A percentile compares a stretch with the other conserved stretches of the same genome.
These are phyloP conservation scores for Halocynthia roretzi DNA, from an alignment of 23 tunicate species.

Conservation along the genomic window DNA sequence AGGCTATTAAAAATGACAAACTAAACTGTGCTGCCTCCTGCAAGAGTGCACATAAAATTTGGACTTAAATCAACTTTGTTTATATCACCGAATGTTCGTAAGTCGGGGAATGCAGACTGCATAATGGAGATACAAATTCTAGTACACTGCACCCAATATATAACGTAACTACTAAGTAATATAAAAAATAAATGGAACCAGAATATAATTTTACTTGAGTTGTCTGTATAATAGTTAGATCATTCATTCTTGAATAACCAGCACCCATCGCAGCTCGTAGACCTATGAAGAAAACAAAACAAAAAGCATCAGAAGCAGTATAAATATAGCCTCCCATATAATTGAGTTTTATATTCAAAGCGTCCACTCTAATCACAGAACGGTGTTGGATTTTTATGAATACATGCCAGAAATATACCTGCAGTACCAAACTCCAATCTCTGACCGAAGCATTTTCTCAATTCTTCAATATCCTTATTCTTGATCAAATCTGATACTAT, in stretches of 20 bases:
- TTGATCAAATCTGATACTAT: slow-evolving; percentile 30
- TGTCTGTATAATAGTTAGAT: slow-evolving; percentile 93
- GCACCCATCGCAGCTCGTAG: slow-evolving; percentile 94
- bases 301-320: neutral
- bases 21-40: no score
- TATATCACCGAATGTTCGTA: neutral
- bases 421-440: slow-evolving; percentile 98
- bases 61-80: neutral
- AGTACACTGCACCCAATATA: neutral
- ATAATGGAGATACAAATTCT: neutral
- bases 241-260: slow-evolving; percentile 93
- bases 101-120: neutral
- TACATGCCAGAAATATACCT: slow-evolving; percentile 24
- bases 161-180: neutral
- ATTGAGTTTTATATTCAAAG: no score
- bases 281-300: slow-evolving; percentile 27
- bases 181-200: neutral
- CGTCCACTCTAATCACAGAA: no score
- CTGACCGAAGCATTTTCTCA: slow-evolving; percentile 46
- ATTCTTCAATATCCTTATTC: slow-evolving; percentile 39
- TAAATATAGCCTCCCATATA: neutral
- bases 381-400: neutral
- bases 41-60: neutral
- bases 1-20: no score
- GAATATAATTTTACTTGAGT: slow-evolving; percentile 58